phyloP scores from a whole-genome alignment of 1,140 invertebrate species.

The Anoplolepis gracilipes region DNA sequence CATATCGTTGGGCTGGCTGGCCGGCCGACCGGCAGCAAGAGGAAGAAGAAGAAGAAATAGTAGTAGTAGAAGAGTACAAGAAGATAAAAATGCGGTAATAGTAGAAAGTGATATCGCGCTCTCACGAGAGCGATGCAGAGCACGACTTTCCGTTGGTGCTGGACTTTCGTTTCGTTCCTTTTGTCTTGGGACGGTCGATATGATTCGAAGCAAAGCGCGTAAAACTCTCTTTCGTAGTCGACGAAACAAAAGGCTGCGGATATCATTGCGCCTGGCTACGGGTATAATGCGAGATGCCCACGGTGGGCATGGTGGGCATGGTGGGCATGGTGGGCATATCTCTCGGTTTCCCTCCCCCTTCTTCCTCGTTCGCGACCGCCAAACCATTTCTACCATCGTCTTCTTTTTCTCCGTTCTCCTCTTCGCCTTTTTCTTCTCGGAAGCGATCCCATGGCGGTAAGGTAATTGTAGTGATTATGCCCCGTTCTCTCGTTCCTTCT shows the following conservation, averaged over 20 bases:
- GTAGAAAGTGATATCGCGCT: conserved; percentile 65
- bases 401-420: conserved; percentile 47
- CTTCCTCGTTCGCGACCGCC: conserved; percentile 62
- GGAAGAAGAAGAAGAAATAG: conserved; percentile 1
- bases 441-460: conserved; percentile 79
- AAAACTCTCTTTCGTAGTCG: conserved; percentile 67
- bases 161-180: conserved; percentile 46
- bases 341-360: conserved; percentile 43
- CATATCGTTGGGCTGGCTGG: conserved; percentile 59
- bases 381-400: conserved; percentile 70
- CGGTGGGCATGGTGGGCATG: conserved; percentile 46
- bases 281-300: conserved; percentile 64
- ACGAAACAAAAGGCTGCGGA: conserved; percentile 77
- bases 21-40: conserved; percentile 41
- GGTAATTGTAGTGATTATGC: conserved; percentile 82
- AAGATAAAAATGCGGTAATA: conserved; percentile 69
- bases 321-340: conserved; percentile 48
- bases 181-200: conserved; percentile 71
- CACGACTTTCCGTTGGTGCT: conserved; percentile 18
- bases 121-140: conserved; percentile 56
- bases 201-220: conserved; percentile 71
- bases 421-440: conserved; percentile 77
- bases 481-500: conserved; percentile 63
- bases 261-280: conserved; percentile 68
- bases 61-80: not conserved